Conservation (phyloP, 2,888 invertebrate species). For the Arge pagana region DNA sequence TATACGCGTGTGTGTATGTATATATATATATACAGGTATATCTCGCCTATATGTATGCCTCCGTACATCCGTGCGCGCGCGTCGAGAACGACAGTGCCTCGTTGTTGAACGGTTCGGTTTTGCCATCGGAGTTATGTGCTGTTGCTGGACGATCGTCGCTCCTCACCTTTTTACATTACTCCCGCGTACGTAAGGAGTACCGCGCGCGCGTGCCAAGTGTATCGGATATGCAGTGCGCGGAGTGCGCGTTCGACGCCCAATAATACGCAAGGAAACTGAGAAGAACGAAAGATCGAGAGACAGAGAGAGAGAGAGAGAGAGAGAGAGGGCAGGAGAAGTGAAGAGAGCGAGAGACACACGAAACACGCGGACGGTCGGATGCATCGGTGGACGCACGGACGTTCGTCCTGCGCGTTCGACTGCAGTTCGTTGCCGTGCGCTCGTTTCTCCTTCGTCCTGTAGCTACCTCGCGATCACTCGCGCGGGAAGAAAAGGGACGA, state of each 20-base stretch:
- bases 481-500: background rate
- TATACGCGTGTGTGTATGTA: background rate
- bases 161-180: too few relatives aligned
- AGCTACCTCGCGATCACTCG: background rate
- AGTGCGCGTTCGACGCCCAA: background rate
- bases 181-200: too few relatives aligned
- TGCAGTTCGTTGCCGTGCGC: too few relatives aligned
- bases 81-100: too few relatives aligned
- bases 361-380: background rate
- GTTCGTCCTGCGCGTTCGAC: too few relatives aligned
- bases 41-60: too few relatives aligned
- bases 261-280: background rate
- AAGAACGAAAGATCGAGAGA: background rate
- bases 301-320: background rate
- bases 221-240: constrained; percentile 8
- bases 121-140: too few relatives aligned
- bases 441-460: too few relatives aligned
- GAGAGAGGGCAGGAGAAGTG: background rate
- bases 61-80: too few relatives aligned
- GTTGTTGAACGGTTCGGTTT: too few relatives aligned
- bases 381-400: background rate
- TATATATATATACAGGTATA: background rate
- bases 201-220: too few relatives aligned
- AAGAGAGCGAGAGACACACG: background rate
- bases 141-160: too few relatives aligned